These are phyloP conservation scores for Cebuella pygmaea DNA, from an alignment of 2,797 vertebrate species.

Conservation along the genomic window DNA sequence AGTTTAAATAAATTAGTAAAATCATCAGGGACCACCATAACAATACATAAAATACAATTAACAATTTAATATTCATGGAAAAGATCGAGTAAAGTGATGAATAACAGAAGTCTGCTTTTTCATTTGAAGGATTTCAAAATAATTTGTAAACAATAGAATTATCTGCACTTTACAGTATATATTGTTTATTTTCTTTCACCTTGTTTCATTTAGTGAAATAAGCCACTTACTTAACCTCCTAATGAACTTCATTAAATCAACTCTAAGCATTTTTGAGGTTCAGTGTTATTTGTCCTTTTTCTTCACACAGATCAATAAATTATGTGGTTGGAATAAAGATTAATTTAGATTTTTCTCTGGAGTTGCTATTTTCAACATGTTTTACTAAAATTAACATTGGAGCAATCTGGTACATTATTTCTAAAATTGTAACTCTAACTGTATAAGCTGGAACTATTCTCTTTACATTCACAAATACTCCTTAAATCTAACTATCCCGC, in stretches of 20 bases:
- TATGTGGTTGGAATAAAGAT: not conserved
- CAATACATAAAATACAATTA: conserved; percentile 7
- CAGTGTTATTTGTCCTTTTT: not conserved
- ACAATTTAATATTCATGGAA: not conserved
- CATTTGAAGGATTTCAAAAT: conserved; percentile 48
- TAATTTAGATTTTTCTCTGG: conserved; percentile 3
- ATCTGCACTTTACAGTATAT: conserved; percentile 37
- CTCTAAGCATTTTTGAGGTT: conserved; percentile 23
- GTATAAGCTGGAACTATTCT: not conserved
- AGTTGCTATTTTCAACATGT: conserved; percentile 4
- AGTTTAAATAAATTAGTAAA: conserved; percentile 34
- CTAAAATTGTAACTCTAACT: not conserved
- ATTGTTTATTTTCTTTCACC: conserved; percentile 62
- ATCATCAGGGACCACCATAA: conserved; percentile 35
- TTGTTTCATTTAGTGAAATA: conserved; percentile 70
- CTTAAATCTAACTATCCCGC: not conserved
- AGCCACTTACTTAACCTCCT: conserved; percentile 70
- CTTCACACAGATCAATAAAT: not conserved
- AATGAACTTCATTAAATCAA: conserved; percentile 74
- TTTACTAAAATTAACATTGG: not conserved
- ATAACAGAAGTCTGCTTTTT: conserved; percentile 29
- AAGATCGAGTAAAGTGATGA: conserved; percentile 41
- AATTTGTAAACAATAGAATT: conserved; percentile 56
- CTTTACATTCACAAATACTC: not conserved
- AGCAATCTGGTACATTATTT: not conserved